phyloP scores from a whole-genome alignment of 2,888 invertebrate species.

The Tortricodes alternella region DNA sequence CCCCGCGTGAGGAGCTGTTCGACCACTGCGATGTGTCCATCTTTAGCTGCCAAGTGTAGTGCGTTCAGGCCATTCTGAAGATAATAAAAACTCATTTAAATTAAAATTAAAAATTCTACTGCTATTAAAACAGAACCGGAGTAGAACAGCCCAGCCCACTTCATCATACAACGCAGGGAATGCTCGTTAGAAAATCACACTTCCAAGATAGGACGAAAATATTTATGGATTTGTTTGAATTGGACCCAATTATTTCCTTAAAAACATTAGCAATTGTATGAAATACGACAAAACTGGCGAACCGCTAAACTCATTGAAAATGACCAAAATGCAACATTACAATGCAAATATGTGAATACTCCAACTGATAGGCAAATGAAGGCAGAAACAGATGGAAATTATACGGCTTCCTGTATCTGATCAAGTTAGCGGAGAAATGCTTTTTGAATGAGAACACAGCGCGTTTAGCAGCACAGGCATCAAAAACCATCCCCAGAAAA shows the following conservation, averaged over 20 bases:
- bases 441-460: conserved; percentile 1
- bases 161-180: no score
- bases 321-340: background rate
- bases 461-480: background rate
- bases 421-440: conserved; percentile 24
- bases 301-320: background rate
- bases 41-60: conserved; percentile 97
- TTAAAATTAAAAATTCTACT: background rate
- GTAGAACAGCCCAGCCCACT: no score
- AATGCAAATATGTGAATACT: conserved; percentile 2
- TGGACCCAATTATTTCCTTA: no score
- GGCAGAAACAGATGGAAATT: conserved; percentile 14
- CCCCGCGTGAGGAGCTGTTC: conserved; percentile 94
- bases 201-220: no score
- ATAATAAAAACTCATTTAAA: conserved; percentile 18
- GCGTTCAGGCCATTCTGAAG: conserved; percentile 98
- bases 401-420: conserved; percentile 27
- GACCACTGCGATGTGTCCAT: conserved; percentile 97
- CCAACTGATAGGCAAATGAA: conserved; percentile 5
- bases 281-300: background rate
- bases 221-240: no score
- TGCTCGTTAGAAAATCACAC: no score
- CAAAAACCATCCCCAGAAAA: background rate
- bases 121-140: background rate
- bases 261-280: no score